Base-by-base conservation (phyloP, 1,140 invertebrate genomes). In the Aleiodes sp. region DNA sequence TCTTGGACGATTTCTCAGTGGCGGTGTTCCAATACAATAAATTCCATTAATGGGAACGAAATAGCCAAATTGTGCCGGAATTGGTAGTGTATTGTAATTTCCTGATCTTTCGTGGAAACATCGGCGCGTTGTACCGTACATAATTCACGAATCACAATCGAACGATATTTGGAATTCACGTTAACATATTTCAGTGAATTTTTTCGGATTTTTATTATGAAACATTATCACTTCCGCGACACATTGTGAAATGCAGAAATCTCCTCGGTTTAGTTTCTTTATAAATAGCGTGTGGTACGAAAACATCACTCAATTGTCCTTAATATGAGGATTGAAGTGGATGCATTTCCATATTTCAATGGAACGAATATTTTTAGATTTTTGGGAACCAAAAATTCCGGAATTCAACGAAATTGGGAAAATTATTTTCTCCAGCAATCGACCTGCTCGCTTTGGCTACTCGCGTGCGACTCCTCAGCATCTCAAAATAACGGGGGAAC, bases 1-100 rank as follows among this genome's bases (percentile, higher is more conserved):
- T 68, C 72, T 52, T n/a, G 73, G 71, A 43, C 68, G 71, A 14
- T 68, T 62, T 62, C 73, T 66, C 37, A 52, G 75, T 39, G 72
- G 57, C 3, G 71, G 67, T 16, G 72, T 67, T 33, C 57, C 73
- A 39, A 75, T 66, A 52, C 73, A 75, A 46, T 76, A 79, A 21
- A 79, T 26, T 8, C 71, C 75, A 37, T 79, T 76, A 19, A 82
- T 71, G 46, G 80, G 77, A 24, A 81, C 73, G 43, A 82, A 82
- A 52, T 82, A 82, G 37, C 79, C 80, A 41, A 82, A 70, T 74
- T 80, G 80, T 6, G 78, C 80, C 16, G 77, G 70, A 52, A 80
- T 65, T 0, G 78, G 78, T 8, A 77, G 65, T 35, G 74, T 80
- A 62, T 77, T 76, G 41, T 80, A 76, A 43, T 73, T 75, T 56